Base-by-base conservation (phyloP, 2,113 vertebrate species). In the Rattus rattus region DNA sequence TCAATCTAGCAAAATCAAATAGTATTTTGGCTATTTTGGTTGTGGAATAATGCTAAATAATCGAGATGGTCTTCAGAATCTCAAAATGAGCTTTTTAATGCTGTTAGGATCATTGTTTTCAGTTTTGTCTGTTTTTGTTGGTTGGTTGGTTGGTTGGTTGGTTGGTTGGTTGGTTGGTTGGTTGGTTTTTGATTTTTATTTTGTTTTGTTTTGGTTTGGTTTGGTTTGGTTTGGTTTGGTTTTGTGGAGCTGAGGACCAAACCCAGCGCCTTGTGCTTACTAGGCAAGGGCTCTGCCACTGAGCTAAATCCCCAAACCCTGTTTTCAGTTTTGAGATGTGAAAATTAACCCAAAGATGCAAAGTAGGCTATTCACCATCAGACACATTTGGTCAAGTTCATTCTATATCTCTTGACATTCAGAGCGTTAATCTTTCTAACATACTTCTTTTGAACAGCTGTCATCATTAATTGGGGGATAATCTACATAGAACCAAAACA, bases 401-500 rank as follows among this genome's bases (percentile, higher is more conserved):
- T 72, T 39, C 36, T 85, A 2, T 65, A 7, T 63, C 59, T 87
- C 80, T 80, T 96, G 49, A 77, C 72, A 95, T 47, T 94, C 67
- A 94, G 70, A 91, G 54, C n/a, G 90, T 3, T 83, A 6, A 17
- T 94, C n/a, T 90, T 94, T 88, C 76, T 72, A 88, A 69, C 39
- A 90, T 94, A 72, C 0, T 73, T 6, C 3, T 4, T 59, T 63
- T 96, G 88, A 94, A 95, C 22, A 81, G 20, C 63, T 88, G n/a
- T 17, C 69, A 56, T 94, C 20, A 70, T 33, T 95, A 85, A 85
- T 3, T 59, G 61, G 94, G 10, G 22, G 52, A 30, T 47, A 17
- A 56, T 96, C 63, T 76, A 1, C 63, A 59, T 72, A 54, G n/a
- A 93, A 73, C 86, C n/a, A 94, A 95, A 93, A 59, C 39, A 91